These are phyloP conservation scores for Rhimphoctona megacephalus DNA, from an alignment of 2,888 invertebrate species.

Conservation along the genomic window DNA sequence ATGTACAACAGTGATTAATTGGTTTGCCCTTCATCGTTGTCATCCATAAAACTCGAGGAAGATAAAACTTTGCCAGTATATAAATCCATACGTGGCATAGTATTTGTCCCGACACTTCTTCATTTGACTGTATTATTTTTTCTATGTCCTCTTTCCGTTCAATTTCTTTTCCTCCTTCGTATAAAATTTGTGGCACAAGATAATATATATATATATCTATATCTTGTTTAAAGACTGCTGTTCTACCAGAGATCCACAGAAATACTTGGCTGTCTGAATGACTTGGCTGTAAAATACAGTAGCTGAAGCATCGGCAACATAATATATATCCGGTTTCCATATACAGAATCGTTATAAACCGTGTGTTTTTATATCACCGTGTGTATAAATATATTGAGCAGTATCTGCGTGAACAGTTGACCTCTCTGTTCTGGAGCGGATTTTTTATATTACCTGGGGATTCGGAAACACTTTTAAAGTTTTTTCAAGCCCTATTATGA, in stretches of 20 bases:
- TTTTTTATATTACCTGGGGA: background rate
- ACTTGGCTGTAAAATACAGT: background rate
- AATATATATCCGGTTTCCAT: conserved; percentile 1
- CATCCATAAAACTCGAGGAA: conserved; percentile 60
- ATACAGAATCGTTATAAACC: background rate
- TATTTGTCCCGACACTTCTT: conserved; percentile 30
- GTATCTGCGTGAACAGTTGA: background rate
- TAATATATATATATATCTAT: background rate
- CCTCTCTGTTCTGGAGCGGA: background rate
- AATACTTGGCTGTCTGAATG: background rate
- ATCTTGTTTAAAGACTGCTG: background rate
- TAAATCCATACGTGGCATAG: conserved; percentile 22
- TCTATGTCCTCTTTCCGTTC: background rate
- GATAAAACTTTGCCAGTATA: conserved; percentile 40
- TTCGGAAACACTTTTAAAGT: background rate
- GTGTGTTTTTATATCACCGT: background rate
- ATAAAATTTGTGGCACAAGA: background rate
- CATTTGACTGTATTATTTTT: conserved; percentile 26
- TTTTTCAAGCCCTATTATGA: background rate
- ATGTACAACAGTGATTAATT: conserved; percentile 56
- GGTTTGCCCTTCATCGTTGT: conserved; percentile 62
- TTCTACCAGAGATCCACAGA: background rate
- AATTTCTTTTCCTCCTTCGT: conserved; percentile 12
- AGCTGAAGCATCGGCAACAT: background rate
- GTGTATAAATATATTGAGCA: background rate